Conservation (phyloP, 2,113 vertebrate species). For the Aspidoscelis tigris region DNA sequence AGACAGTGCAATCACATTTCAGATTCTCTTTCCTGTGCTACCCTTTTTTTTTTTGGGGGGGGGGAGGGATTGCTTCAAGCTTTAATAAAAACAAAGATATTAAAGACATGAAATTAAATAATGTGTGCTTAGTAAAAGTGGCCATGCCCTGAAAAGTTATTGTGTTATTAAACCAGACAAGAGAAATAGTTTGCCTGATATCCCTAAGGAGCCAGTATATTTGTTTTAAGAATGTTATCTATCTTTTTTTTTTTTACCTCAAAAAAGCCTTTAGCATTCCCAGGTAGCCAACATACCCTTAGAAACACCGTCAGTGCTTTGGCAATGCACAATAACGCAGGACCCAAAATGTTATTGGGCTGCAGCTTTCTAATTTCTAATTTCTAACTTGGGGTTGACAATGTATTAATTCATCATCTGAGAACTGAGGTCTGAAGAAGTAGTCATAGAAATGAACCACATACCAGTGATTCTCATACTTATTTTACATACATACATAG, state of each 20-base stretch:
- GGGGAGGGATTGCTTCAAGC: neutral
- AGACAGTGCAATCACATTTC: neutral
- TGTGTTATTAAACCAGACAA: slow-evolving; percentile 10
- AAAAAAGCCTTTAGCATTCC: neutral
- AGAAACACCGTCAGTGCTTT: neutral
- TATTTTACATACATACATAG: too few species aligned
- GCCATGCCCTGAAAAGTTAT: neutral
- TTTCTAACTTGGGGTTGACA: too few species aligned
- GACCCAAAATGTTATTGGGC: neutral
- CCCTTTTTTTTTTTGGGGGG: neutral
- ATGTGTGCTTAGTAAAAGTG: slow-evolving; percentile 10
- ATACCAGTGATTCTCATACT: too few species aligned
- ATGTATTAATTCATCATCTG: too few species aligned
- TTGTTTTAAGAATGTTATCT: neutral
- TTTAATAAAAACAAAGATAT: slow-evolving; percentile 2
- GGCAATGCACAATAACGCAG: neutral
- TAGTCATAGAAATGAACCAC: neutral
- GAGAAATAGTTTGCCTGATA: neutral
- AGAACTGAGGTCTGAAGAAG: too few species aligned
- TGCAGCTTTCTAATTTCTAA: neutral
- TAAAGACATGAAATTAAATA: slow-evolving; percentile 17
- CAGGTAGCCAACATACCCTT: too few species aligned
- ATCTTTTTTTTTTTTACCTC: neutral
- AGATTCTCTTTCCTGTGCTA: neutral
- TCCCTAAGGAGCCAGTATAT: neutral